Percentiles rank a stretch among this genome's conserved stretches.
Conservation (phyloP, 2,888 invertebrate species). For the Drosophila hamatofila region DNA sequence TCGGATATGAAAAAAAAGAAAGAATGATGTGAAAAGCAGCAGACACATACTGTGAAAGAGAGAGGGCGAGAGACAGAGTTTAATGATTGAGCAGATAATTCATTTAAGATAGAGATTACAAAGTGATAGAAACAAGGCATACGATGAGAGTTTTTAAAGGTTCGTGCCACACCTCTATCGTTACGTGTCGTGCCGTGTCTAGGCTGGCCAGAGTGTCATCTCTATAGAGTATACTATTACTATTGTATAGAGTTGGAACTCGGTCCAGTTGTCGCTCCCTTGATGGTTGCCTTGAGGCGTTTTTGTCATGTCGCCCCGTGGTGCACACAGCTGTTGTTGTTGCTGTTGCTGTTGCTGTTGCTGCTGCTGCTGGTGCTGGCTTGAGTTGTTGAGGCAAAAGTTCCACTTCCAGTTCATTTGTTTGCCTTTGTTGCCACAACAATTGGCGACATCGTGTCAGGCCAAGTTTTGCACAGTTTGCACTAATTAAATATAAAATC, state of each 20-base stretch:
- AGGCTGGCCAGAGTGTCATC: conserved; percentile 2
- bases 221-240: conserved; percentile 17
- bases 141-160: too few species aligned
- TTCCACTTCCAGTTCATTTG: conserved; percentile 64
- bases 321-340: conserved; percentile 55
- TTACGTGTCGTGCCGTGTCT: not conserved
- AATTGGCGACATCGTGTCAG: conserved; percentile 74
- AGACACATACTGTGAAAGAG: not conserved
- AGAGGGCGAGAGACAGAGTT: not conserved
- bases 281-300: conserved; percentile 58
- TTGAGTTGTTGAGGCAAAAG: conserved; percentile 53
- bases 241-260: conserved; percentile 44
- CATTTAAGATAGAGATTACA: too few species aligned
- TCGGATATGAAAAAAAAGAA: not conserved
- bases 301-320: conserved; percentile 55
- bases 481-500: conserved; percentile 79
- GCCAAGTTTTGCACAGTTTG: conserved; percentile 65
- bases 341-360: conserved; percentile 36
- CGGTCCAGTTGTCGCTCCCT: conserved; percentile 54
- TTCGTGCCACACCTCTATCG: not conserved
- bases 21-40: not conserved
- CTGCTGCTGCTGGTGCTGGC: conserved; percentile 8
- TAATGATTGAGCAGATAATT: not conserved
- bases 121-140: not conserved
- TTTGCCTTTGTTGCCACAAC: conserved; percentile 78